These are phyloP conservation scores for Tadarida brasiliensis DNA, from an alignment of 2,797 vertebrate genomes.

Conservation along the genomic window DNA sequence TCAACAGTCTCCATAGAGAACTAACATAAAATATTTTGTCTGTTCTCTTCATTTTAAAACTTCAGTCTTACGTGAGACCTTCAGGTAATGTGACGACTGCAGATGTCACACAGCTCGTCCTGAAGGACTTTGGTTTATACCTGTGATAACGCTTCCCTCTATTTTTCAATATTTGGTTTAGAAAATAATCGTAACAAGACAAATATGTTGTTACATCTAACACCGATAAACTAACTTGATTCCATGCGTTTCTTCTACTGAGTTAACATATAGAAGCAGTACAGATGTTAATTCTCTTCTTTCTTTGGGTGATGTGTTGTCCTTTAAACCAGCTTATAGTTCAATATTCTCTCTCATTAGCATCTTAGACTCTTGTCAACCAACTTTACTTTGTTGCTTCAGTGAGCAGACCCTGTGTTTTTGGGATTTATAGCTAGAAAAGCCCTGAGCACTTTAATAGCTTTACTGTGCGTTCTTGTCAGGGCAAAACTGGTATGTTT, in stretches of 20 bases:
- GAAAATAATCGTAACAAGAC: conserved; percentile 26
- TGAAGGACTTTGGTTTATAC: conserved; percentile 45
- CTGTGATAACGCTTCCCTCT: neutral
- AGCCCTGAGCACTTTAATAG: neutral
- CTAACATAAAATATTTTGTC: neutral
- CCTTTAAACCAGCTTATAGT: neutral
- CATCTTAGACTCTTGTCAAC: neutral
- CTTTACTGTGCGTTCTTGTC: neutral
- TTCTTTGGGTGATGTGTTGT: neutral
- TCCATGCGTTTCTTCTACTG: neutral
- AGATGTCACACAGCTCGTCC: neutral
- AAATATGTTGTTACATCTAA: neutral
- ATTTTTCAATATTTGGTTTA: conserved; percentile 51
- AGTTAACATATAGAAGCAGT: conserved; percentile 15
- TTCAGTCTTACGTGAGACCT: neutral
- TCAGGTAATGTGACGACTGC: neutral
- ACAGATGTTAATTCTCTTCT: neutral
- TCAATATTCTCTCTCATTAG: neutral
- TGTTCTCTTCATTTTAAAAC: conserved; percentile 22
- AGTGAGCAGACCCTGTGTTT: neutral
- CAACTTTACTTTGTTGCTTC: neutral
- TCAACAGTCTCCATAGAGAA: neutral
- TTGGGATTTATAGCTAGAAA: conserved; percentile 6
- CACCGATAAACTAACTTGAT: neutral
- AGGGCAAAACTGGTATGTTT: neutral